These are phyloP conservation scores for Anabacerthia variegaticeps DNA, from an alignment of 2,797 vertebrate genomes.

Conservation along the genomic window DNA sequence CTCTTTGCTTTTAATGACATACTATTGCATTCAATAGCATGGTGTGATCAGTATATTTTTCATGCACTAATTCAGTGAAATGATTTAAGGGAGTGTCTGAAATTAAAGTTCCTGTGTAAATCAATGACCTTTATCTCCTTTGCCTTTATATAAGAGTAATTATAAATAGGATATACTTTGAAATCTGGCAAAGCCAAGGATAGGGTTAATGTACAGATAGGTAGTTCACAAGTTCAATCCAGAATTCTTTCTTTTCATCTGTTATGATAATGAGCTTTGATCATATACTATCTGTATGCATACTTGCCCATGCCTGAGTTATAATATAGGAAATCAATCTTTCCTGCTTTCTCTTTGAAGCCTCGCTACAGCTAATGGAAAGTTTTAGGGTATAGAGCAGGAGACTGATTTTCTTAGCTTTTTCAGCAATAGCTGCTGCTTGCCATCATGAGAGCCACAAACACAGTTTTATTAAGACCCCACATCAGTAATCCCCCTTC, in stretches of 20 bases:
- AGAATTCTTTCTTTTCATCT: neutral
- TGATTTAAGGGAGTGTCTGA: neutral
- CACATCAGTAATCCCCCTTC: neutral
- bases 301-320: neutral
- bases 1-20: neutral
- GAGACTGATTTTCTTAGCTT: neutral
- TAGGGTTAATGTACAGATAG: neutral
- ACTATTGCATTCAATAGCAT: neutral
- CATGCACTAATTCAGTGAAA: neutral
- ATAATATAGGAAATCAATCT: neutral
- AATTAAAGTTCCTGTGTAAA: neutral
- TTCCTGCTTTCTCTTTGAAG: neutral
- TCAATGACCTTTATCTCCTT: neutral
- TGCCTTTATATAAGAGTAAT: neutral
- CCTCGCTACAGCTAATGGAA: neutral
- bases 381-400: neutral
- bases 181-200: neutral
- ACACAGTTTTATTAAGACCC: neutral
- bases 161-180: neutral
- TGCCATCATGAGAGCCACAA: neutral
- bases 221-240: neutral
- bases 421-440: neutral
- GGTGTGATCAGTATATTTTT: neutral
- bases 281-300: neutral
- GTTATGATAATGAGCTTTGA: neutral